These are phyloP conservation scores for Streptopelia turtur DNA, from an alignment of 2,797 vertebrate genomes.

Conservation along the genomic window DNA sequence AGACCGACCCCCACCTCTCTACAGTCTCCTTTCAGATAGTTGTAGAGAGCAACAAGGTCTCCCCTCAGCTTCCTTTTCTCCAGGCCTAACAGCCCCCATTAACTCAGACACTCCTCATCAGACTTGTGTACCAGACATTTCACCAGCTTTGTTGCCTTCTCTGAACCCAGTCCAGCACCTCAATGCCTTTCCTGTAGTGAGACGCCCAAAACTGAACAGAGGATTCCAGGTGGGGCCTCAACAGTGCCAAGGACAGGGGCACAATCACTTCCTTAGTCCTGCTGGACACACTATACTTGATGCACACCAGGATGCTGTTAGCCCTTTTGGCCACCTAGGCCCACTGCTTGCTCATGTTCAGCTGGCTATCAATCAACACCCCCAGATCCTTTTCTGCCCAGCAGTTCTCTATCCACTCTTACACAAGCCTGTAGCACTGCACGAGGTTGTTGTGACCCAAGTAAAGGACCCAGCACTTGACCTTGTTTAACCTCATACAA, in stretches of 20 bases:
- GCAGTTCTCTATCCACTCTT: not conserved
- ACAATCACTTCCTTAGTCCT: not conserved
- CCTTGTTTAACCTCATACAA: rapidly evolving
- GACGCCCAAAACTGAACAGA: not conserved
- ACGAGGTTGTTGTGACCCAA: rapidly evolving
- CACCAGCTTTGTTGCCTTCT: not conserved
- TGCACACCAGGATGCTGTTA: not conserved
- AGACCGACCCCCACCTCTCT: no score
- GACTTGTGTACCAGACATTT: no score
- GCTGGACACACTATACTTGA: not conserved
- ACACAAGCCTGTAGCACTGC: rapidly evolving
- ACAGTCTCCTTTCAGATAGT: no score
- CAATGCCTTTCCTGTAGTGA: not conserved
- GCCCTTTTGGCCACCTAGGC: no score
- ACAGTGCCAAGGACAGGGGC: rapidly evolving
- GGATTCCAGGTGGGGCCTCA: rapidly evolving
- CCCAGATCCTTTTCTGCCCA: rapidly evolving
- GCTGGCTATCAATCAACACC: rapidly evolving
- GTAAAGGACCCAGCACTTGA: rapidly evolving
- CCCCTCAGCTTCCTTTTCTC: not conserved
- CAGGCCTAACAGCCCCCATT: not conserved
- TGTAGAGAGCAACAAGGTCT: no score
- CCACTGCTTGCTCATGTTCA: rapidly evolving
- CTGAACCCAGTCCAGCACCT: not conserved
- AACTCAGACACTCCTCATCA: not conserved